Evolutionary conservation across 1,140 invertebrate species (phyloP).

Genomic region (Calliphora vicina): DNA sequence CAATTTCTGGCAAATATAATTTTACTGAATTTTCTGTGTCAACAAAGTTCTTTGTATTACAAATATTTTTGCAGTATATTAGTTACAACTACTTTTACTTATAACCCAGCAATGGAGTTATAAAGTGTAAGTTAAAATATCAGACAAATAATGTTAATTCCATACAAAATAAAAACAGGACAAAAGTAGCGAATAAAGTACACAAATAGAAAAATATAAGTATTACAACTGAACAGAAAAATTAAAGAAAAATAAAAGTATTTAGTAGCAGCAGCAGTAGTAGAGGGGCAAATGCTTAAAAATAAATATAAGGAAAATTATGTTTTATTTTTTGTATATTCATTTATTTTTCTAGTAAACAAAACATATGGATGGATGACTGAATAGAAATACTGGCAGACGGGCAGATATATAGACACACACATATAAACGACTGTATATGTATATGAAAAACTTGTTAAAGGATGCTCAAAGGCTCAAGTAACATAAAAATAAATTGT

Average conservation of each 20-base stretch:
- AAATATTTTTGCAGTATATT: too few species aligned
- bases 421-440: neutral
- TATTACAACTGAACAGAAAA: too few species aligned
- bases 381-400: neutral
- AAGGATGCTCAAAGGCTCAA: slow-evolving; percentile 20
- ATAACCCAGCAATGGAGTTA: neutral
- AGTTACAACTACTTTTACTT: neutral
- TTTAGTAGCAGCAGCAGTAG: neutral
- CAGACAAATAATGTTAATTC: neutral
- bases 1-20: too few species aligned
- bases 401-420: neutral
- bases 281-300: neutral
- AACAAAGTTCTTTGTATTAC: too few species aligned
- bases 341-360: neutral
- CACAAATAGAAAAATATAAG: too few species aligned
- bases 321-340: neutral
- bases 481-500: slow-evolving; percentile 4
- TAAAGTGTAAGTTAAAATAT: neutral
- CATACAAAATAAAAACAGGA: too few species aligned
- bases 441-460: neutral
- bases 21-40: too few species aligned
- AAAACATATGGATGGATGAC: neutral
- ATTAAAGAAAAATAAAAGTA: neutral
- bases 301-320: neutral
- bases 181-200: too few species aligned